A percentile compares a stretch with the other conserved stretches of the same genome.
Evolutionary conservation across 2,113 vertebrate genomes (phyloP).

Genomic region (Pseudopodoces humilis): DNA sequence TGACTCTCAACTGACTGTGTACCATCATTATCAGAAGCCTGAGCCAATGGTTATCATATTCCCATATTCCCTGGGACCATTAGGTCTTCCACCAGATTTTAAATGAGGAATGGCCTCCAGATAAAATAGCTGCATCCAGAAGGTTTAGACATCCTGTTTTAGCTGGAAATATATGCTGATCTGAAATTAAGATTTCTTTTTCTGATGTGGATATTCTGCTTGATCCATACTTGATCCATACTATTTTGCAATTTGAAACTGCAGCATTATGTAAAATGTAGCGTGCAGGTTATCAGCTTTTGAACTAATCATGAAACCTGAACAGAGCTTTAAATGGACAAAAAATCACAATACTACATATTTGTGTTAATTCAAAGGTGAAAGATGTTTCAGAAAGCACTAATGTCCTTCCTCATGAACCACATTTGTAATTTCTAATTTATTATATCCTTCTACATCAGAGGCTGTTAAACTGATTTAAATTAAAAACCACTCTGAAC

Average conservation of each 20-base stretch:
- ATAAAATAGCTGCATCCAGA: neutral
- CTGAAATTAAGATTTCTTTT: neutral
- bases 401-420: neutral
- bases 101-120: neutral
- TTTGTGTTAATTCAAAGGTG: neutral
- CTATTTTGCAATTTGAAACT: neutral
- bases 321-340: neutral
- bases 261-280: neutral
- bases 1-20: neutral
- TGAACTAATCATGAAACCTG: neutral
- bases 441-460: neutral
- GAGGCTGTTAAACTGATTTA: neutral
- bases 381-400: neutral
- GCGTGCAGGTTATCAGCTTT: neutral
- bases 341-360: neutral
- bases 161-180: neutral
- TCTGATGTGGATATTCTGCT: neutral
- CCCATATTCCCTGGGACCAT: neutral
- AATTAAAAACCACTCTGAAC: neutral
- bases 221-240: neutral
- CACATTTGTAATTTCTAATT: neutral
- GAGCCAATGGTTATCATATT: neutral
- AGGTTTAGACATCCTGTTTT: neutral
- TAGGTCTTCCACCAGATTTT: neutral
- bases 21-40: neutral